phyloP scores from a whole-genome alignment of 2,888 invertebrate genomes.

The Alentia gelatinosa region DNA sequence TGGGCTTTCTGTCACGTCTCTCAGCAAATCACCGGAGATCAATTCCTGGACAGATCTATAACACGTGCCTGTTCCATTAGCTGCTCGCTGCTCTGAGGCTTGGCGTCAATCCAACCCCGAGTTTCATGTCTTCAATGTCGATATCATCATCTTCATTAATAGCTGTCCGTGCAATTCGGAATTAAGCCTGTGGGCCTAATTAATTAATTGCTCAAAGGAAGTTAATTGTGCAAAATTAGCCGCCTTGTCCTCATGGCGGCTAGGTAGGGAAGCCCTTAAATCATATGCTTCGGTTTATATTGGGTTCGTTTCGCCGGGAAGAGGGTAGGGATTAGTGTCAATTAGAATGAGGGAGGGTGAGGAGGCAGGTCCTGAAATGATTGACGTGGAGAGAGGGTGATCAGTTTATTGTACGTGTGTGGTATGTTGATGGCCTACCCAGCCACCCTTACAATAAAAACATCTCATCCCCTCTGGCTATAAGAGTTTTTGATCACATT shows the following conservation, averaged over 20 bases:
- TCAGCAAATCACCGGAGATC: too few relatives aligned
- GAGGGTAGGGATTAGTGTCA: not conserved
- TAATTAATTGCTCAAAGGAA: constrained; percentile 24
- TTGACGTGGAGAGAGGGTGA: not conserved
- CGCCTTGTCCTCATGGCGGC: not conserved
- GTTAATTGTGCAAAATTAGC: constrained; percentile 26
- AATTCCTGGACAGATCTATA: constrained; percentile 5
- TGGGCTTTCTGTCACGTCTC: too few relatives aligned
- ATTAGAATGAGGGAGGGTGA: not conserved
- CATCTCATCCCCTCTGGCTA: too few relatives aligned
- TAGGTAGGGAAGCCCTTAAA: not conserved
- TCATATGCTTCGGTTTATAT: constrained; percentile 29
- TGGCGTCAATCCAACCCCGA: not conserved
- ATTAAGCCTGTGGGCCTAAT: constrained; percentile 11
- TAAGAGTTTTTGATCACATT: too few relatives aligned
- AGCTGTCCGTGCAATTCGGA: constrained; percentile 6
- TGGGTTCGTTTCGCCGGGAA: not conserved
- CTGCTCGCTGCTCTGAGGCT: not conserved
- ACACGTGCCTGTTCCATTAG: not conserved
- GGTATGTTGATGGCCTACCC: too few relatives aligned
- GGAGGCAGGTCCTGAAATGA: not conserved
- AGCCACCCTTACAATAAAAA: too few relatives aligned
- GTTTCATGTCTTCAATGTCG: not conserved
- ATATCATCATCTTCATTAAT: constrained; percentile 31
- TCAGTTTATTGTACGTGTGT: too few relatives aligned